Evolutionary conservation across 2,888 invertebrate species (phyloP).

Genomic region (Brenthis hecate): DNA sequence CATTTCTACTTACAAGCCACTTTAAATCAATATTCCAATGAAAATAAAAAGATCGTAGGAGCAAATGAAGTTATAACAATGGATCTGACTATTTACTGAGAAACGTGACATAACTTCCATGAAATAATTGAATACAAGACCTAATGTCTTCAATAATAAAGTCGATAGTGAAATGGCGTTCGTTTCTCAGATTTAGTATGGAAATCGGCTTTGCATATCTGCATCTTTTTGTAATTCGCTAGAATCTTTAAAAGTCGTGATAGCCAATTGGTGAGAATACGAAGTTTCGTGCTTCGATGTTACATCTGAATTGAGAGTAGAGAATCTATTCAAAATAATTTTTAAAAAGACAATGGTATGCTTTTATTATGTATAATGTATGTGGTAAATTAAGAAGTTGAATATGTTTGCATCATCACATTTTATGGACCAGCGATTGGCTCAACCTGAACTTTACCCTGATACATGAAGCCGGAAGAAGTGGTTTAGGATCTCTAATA

Average conservation of each 20-base stretch:
- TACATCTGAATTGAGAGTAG: constrained; percentile 4
- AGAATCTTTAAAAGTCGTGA: constrained; percentile 35
- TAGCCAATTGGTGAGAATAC: constrained; percentile 31
- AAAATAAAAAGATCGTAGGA: constrained; percentile 56
- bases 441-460: too few species aligned
- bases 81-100: constrained; percentile 40
- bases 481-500: too few species aligned
- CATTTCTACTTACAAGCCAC: constrained; percentile 73
- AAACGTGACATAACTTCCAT: constrained; percentile 31
- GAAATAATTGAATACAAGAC: background rate
- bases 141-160: fast-evolving
- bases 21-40: constrained; percentile 77
- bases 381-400: too few species aligned
- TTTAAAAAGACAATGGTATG: background rate
- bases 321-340: background rate
- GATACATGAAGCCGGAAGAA: too few species aligned
- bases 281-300: constrained; percentile 17
- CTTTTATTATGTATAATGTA: too few species aligned
- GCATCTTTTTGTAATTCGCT: constrained; percentile 35
- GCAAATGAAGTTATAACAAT: constrained; percentile 81
- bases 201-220: constrained; percentile 39
- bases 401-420: too few species aligned
- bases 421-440: too few species aligned
- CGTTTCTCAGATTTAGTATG: constrained; percentile 26
- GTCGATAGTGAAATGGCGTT: background rate